Evolutionary conservation across 2,888 invertebrate species (phyloP), one percentile per base, ranked within the genome.

Genomic region (Sphaerophoria taeniata): DNA sequence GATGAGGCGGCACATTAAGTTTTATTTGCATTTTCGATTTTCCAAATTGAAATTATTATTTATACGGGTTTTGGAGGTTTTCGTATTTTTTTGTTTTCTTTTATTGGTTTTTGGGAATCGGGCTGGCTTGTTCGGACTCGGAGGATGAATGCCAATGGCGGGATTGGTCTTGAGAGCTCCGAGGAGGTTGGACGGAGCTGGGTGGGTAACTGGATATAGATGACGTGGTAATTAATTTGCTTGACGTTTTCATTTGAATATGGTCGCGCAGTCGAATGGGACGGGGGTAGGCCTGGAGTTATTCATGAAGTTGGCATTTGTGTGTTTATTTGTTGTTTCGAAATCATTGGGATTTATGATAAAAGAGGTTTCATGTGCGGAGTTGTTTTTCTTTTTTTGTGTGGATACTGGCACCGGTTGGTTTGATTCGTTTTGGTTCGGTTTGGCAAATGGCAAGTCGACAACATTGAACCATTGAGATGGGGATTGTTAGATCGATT

Each of bases 21-120:
- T 85, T 85, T 85, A 85, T 85, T 85, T 85, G 85, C 85, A 85
- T 85, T 85, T 85, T 85, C 85, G 85, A 85, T 85, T 85, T 85
- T 85, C 76, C 80, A 85, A 85, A 85, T 85, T 85, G 85, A 85
- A 85, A 85, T 85, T 85, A 85, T 85, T 85, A 85, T 85, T 85
- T 85, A 81, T 85, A 77, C 76, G 85, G 76, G 65, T 81, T 85
- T 53, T 61, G 73, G 73, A 72, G 61, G 63, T 76, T 77, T 36
- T n/a, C 24, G 34, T 14, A 47, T 39, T 33, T 9, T 34, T 47
- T 11, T 55, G 33, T 12, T 55, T n/a, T n/a, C n/a, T n/a, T n/a
- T n/a, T 34, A 3, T 55, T 55, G 33, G 5, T 16, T 85, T 85
- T 73, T 65, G 76, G 14, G 69, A 47, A 72, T 34, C 33, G n/a